Base-by-base conservation (phyloP, 2,797 vertebrate species). In the Smutsia gigantea region DNA sequence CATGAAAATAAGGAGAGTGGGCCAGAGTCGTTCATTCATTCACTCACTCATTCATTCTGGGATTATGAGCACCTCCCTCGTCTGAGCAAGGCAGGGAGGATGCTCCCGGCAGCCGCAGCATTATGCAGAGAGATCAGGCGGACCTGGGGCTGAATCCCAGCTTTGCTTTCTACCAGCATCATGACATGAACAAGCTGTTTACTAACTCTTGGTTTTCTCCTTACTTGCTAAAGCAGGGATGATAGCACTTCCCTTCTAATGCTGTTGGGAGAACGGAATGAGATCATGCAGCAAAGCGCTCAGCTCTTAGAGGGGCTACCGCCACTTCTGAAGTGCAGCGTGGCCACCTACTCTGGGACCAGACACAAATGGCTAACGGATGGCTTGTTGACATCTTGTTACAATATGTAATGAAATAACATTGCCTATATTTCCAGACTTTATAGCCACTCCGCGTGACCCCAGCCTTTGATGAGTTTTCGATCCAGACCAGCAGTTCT, bases 311-410 rank as follows among this genome's bases (percentile, higher is more conserved):
- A 39, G 75, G 0, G 6, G 51, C 15, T 4, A 6, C 51, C 14
- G 64, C 53, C 14, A 63, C 53, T 21, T 7, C 39, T 12, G 31
- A 13, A 0, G 1, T 8, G 6, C 1, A 2, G 34, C 34, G 39
- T 2, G 31, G 75, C 39, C 57, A 25, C 69, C 15, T 0, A 2
- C 12, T 42, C 75, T 46, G 31, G 63, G 37, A 21, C 68, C 13
- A 55, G 34, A 18, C 23, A 7, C 0, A 10, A 51, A 55, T 19
- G 18, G 0, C 1, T 0, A 31, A 39, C 1, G 34, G 7, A 46
- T 2, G 10, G 55, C 15, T 6, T 3, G 15, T 6, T 3, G 68
- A 14, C 25, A 39, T 13, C 61, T 53, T 19, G 17, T n/a, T 4
- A n/a, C 8, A 12, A 42, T 8, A 51, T 49, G 2, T 11, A 7